These are phyloP conservation scores for Chiloscyllium punctatum DNA, from an alignment of 2,797 vertebrate species.

Conservation along the genomic window DNA sequence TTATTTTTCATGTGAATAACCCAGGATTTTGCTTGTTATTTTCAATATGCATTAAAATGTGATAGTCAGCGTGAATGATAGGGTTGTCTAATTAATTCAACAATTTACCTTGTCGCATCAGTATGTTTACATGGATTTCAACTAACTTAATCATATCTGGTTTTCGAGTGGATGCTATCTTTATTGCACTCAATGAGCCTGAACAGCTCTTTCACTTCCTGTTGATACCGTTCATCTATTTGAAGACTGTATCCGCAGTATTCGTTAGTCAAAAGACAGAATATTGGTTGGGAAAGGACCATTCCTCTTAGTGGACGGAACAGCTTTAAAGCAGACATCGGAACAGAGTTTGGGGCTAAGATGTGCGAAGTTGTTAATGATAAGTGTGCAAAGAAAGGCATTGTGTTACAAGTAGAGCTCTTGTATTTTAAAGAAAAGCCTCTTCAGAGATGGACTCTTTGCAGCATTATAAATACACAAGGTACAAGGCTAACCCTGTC, in stretches of 20 bases:
- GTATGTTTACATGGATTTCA: background rate
- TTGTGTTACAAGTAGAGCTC: background rate
- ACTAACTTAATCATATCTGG: background rate
- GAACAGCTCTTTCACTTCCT: background rate
- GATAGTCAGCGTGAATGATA: background rate
- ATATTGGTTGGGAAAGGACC: background rate
- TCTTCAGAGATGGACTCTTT: slow-evolving; percentile 23
- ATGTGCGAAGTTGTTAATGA: background rate
- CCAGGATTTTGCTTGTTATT: background rate
- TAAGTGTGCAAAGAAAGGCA: background rate
- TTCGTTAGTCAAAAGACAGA: background rate
- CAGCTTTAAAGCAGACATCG: too few relatives aligned
- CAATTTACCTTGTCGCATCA: background rate
- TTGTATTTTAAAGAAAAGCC: background rate
- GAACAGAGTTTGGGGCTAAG: too few relatives aligned
- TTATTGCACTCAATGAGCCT: background rate
- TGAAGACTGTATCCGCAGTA: too few relatives aligned
- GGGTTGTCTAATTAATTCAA: background rate
- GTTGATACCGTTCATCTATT: background rate
- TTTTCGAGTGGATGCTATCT: background rate
- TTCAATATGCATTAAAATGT: background rate
- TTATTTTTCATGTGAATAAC: background rate
- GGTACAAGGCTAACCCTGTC: background rate
- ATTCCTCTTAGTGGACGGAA: background rate
- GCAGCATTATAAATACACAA: background rate